phyloP scores from a whole-genome alignment of 2,797 vertebrate genomes.

The Phrynocephalus vlangalii region DNA sequence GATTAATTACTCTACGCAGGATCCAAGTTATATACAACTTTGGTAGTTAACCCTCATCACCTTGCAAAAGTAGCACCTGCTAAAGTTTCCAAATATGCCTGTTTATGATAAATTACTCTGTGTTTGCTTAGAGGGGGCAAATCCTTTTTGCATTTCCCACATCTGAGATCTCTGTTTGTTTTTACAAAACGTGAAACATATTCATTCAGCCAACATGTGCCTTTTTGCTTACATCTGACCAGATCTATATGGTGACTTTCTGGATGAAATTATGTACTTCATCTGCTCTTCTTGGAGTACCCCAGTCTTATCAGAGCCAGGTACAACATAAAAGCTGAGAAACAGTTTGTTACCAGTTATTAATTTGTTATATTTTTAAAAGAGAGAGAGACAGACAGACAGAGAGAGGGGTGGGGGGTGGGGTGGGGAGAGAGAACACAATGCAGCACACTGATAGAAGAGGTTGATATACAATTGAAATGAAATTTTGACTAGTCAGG shows the following conservation, averaged over 20 bases:
- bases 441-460: neutral
- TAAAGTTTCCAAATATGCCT: conserved; percentile 87
- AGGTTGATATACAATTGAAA: neutral
- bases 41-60: conserved; percentile 94
- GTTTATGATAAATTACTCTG: conserved; percentile 86
- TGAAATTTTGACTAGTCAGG: neutral
- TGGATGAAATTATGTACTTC: neutral
- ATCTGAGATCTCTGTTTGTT: conserved; percentile 60
- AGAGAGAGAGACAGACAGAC: neutral
- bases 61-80: conserved; percentile 86
- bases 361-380: neutral
- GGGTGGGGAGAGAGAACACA: neutral
- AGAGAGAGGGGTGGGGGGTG: too few species aligned
- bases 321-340: neutral
- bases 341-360: neutral
- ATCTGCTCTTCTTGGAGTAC: neutral
- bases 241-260: neutral
- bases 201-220: conserved; percentile 14
- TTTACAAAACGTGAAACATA: conserved; percentile 9
- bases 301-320: neutral
- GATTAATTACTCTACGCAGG: conserved; percentile 90
- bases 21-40: conserved; percentile 94
- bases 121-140: conserved; percentile 60
- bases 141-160: conserved; percentile 61
- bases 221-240: neutral